phyloP scores from a whole-genome alignment of 53 echinoderm and acorn worm species.

The Holothuria leucospilota region DNA sequence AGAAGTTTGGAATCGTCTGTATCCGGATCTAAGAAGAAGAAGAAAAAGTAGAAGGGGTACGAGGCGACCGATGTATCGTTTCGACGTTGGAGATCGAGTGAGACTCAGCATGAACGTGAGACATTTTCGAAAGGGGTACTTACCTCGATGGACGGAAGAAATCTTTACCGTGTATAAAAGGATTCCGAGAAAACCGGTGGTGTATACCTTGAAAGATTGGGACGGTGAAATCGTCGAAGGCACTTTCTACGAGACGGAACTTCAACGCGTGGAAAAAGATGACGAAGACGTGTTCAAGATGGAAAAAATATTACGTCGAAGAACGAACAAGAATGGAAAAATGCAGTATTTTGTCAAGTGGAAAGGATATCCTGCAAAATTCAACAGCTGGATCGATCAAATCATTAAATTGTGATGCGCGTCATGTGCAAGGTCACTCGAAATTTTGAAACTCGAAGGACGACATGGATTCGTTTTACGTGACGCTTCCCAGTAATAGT shows the following conservation, averaged over 20 bases:
- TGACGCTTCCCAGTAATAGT: no score
- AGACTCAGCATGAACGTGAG: slow-evolving; percentile 30
- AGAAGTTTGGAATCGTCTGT: slow-evolving; percentile 38
- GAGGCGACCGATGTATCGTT: not conserved
- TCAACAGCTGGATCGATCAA: slow-evolving; percentile 1
- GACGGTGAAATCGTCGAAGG: slow-evolving; percentile 17
- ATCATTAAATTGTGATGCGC: not conserved
- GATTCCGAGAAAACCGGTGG: slow-evolving; percentile 30
- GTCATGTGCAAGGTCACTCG: not conserved
- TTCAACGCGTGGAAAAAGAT: slow-evolving; percentile 11
- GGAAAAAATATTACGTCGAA: slow-evolving; percentile 30
- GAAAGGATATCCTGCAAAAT: slow-evolving; percentile 1
- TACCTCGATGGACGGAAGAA: slow-evolving; percentile 57
- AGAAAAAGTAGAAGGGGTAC: no score
- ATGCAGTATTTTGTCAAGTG: slow-evolving; percentile 22
- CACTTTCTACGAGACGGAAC: slow-evolving; percentile 46
- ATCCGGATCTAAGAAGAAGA: not conserved
- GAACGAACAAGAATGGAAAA: slow-evolving; percentile 3
- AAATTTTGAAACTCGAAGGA: no score
- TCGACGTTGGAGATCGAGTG: slow-evolving; percentile 37
- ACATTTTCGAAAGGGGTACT: slow-evolving; percentile 45
- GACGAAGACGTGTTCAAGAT: slow-evolving; percentile 13
- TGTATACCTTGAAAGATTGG: slow-evolving; percentile 18
- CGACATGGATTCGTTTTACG: no score
- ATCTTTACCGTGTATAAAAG: slow-evolving; percentile 3